A percentile compares a stretch with the other conserved stretches of the same genome.
These are phyloP conservation scores for Hydractinia symbiolongicarpus DNA, from an alignment of 30 jellyfish, hydroid and myxozoan genomes.

Conservation along the genomic window DNA sequence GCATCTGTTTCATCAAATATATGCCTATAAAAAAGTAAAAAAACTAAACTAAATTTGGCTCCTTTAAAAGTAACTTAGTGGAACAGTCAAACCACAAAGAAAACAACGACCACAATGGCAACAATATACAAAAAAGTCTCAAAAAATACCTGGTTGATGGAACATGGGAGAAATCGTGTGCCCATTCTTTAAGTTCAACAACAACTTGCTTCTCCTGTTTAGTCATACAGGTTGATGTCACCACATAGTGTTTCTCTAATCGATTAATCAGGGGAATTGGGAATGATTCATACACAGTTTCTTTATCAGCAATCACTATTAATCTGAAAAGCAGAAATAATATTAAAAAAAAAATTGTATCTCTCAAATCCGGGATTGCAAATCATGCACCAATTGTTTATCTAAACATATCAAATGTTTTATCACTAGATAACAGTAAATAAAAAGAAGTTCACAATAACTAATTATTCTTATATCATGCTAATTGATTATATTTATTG, in stretches of 20 bases:
- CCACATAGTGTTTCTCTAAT: constrained; percentile 68
- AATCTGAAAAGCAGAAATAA: constrained; percentile 23
- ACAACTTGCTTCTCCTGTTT: constrained; percentile 20
- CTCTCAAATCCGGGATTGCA: too few species aligned
- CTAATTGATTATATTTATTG: too few species aligned
- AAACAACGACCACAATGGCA: not conserved
- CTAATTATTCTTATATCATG: too few species aligned
- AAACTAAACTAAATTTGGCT: constrained; percentile 25
- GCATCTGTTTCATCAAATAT: constrained; percentile 44
- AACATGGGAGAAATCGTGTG: constrained; percentile 24
- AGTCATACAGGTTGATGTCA: constrained; percentile 41
- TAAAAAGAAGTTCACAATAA: too few species aligned
- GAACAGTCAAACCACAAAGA: not conserved
- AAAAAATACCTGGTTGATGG: constrained; percentile 24
- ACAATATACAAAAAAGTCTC: not conserved
- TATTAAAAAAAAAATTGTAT: not conserved
- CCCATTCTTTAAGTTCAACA: constrained; percentile 41
- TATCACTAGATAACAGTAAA: not conserved
- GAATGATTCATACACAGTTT: constrained; percentile 52
- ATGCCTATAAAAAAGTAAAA: constrained; percentile 15
- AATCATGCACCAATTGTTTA: not conserved
- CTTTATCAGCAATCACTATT: constrained; percentile 70
- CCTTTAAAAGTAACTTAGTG: constrained; percentile 30
- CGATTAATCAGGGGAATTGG: constrained; percentile 82
- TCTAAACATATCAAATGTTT: not conserved